Evolutionary conservation across 2,888 invertebrate species (phyloP).

Genomic region (Aporophyla nigra): DNA sequence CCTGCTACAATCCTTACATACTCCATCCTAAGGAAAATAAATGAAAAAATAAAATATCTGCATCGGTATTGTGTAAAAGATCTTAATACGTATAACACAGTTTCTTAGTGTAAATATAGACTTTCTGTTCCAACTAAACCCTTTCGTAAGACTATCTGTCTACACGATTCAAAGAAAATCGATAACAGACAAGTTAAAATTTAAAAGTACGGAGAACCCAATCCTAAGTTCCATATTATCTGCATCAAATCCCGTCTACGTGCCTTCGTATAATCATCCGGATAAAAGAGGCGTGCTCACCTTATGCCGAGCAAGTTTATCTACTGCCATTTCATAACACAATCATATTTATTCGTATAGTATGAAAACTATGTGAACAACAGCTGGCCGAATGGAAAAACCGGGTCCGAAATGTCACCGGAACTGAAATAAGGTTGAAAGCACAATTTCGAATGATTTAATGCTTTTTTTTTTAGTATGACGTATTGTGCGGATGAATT

Average conservation of each 20-base stretch:
- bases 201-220: constrained; percentile 54
- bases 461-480: constrained; percentile 45
- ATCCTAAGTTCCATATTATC: constrained; percentile 71
- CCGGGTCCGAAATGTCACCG: constrained; percentile 57
- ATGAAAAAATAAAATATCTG: too few relatives aligned
- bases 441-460: constrained; percentile 66
- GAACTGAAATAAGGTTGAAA: constrained; percentile 60
- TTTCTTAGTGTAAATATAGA: background rate
- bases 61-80: too few relatives aligned
- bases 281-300: constrained; percentile 86
- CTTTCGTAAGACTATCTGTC: constrained; percentile 14
- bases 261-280: constrained; percentile 86
- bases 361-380: constrained; percentile 52
- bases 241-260: constrained; percentile 85
- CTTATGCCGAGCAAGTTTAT: constrained; percentile 80
- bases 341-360: constrained; percentile 58
- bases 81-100: background rate
- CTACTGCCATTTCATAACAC: constrained; percentile 71
- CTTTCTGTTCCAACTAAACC: background rate
- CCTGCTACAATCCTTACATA: too few relatives aligned
- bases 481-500: constrained; percentile 50
- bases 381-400: constrained; percentile 60
- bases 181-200: constrained; percentile 46
- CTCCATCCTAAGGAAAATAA: too few relatives aligned
- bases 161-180: constrained; percentile 2